Conservation (phyloP, 2,113 vertebrate species). For the Himantopus leucocephalus region DNA sequence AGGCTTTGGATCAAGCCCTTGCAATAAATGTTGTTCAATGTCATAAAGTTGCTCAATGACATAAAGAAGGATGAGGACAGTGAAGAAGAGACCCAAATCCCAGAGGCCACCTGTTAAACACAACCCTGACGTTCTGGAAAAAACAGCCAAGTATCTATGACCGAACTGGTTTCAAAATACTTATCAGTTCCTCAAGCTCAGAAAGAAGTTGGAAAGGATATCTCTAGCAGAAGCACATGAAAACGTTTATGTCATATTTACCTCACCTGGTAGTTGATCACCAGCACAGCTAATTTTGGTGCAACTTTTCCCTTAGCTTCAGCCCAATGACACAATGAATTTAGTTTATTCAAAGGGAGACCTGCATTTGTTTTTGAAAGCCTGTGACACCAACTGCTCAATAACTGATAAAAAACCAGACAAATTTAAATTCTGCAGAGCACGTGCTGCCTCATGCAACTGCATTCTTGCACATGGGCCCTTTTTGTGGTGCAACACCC, state of each 20-base stretch:
- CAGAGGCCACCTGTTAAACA: background rate
- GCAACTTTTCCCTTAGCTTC: background rate
- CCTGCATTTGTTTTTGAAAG: background rate
- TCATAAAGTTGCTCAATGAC: background rate
- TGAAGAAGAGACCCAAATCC: background rate
- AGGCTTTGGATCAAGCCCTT: background rate
- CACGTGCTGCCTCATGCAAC: rapidly evolving
- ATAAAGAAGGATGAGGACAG: background rate
- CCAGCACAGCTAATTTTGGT: background rate
- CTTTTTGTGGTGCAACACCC: background rate
- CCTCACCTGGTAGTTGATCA: background rate
- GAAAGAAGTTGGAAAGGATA: background rate
- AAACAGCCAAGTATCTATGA: background rate
- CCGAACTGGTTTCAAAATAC: background rate
- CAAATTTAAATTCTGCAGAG: background rate
- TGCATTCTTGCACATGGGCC: rapidly evolving
- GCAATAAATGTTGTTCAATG: background rate
- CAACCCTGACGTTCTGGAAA: background rate
- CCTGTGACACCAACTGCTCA: background rate
- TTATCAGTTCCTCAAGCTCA: background rate
- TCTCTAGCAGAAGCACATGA: background rate
- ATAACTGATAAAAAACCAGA: background rate
- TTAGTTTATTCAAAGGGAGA: background rate
- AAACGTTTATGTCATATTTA: background rate
- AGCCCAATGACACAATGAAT: background rate